Conservation (phyloP, 2,888 invertebrate species). For the Lucinisca nassula region DNA sequence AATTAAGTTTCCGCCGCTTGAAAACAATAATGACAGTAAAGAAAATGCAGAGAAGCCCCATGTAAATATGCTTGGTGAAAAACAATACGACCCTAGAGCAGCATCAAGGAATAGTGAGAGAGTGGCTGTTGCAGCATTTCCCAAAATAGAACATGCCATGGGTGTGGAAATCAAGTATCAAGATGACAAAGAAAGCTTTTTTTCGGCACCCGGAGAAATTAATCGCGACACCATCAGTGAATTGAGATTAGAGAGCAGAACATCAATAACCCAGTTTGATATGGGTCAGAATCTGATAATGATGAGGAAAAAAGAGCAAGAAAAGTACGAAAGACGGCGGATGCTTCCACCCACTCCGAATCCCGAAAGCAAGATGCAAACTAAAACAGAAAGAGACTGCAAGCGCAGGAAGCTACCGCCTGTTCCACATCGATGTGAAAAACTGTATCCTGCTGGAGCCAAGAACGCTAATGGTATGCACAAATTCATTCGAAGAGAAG, state of each 20-base stretch:
- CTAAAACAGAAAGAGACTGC: constrained; percentile 25
- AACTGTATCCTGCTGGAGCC: constrained; percentile 29
- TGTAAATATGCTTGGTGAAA: constrained; percentile 62
- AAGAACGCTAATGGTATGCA: constrained; percentile 30
- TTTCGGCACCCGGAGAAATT: constrained; percentile 54
- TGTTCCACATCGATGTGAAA: constrained; percentile 41
- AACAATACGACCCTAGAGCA: constrained; percentile 25
- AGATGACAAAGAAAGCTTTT: constrained; percentile 53
- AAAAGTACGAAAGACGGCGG: constrained; percentile 35
- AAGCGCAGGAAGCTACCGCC: constrained; percentile 52
- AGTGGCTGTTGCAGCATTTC: constrained; percentile 37
- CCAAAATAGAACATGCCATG: constrained; percentile 62
- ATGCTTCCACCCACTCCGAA: constrained; percentile 50
- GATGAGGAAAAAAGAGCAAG: constrained; percentile 50
- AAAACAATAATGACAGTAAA: neutral
- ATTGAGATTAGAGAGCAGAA: neutral
- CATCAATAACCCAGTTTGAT: constrained; percentile 24
- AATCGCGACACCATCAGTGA: constrained; percentile 26
- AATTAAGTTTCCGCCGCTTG: constrained; percentile 50
- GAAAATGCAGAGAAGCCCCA: constrained; percentile 13
- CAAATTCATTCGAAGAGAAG: constrained; percentile 49
- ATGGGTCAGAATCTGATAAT: constrained; percentile 59
- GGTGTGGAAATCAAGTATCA: constrained; percentile 58
- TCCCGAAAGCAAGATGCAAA: constrained; percentile 21
- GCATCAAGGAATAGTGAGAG: neutral